These are phyloP conservation scores for Callorhinus ursinus DNA, from an alignment of 2,113 vertebrate species.

Conservation along the genomic window DNA sequence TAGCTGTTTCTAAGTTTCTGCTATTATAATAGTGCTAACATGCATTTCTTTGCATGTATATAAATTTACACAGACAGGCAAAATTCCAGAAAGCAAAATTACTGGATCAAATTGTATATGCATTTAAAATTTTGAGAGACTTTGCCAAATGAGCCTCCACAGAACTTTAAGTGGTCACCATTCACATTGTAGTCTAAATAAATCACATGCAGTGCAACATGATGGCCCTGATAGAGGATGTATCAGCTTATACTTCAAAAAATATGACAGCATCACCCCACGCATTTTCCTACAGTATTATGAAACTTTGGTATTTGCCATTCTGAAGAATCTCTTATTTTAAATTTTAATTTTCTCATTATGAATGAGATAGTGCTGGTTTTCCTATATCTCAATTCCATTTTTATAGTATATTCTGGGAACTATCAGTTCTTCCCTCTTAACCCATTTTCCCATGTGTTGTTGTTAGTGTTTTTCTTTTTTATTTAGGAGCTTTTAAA, in stretches of 20 bases:
- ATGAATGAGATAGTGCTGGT: not conserved
- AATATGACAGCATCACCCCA: not conserved
- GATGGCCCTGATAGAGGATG: not conserved
- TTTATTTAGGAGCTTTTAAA: not conserved
- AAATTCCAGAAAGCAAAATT: constrained; percentile 23
- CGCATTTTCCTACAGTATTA: not conserved
- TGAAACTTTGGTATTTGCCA: not conserved
- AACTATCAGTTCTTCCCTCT: not conserved
- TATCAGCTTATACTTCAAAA: not conserved
- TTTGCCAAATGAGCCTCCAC: not conserved
- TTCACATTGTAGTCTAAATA: not conserved
- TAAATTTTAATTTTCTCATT: not conserved
- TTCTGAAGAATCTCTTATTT: not conserved
- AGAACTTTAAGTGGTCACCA: not conserved
- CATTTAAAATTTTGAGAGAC: constrained; percentile 21
- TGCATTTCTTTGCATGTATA: constrained; percentile 37
- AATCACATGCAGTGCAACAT: not conserved
- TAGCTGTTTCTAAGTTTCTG: not conserved
- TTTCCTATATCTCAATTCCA: not conserved
- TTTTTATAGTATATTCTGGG: not conserved
- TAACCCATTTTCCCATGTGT: not conserved
- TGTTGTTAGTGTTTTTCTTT: not conserved
- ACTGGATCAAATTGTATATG: not conserved
- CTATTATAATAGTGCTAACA: not conserved
- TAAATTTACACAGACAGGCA: not conserved